A percentile compares a stretch with the other conserved stretches of the same genome.
These are phyloP conservation scores for Tangara arthus DNA, from an alignment of 2,797 vertebrate species.

Conservation along the genomic window DNA sequence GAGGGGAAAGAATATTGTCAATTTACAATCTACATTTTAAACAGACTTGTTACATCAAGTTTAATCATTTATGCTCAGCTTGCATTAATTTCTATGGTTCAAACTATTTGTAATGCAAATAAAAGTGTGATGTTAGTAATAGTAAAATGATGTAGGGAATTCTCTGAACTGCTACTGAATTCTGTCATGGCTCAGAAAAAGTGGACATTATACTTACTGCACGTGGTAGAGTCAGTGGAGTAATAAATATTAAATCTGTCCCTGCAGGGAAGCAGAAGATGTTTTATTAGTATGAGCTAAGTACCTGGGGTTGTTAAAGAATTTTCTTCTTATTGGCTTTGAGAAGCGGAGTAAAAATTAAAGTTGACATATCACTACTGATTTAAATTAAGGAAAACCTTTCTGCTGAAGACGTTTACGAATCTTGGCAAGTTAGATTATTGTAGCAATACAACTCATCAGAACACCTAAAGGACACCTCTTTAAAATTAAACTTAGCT, in stretches of 20 bases:
- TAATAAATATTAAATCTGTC: conserved; percentile 11
- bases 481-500: not conserved
- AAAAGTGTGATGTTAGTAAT: not conserved
- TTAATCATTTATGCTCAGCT: not conserved
- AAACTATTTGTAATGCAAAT: not conserved
- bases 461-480: not conserved
- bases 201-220: not conserved
- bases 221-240: not conserved
- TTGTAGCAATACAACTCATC: not conserved
- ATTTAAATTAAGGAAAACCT: not conserved
- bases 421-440: not conserved
- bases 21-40: not conserved
- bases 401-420: not conserved
- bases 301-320: not conserved
- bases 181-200: not conserved
- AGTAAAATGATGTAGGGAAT: not conserved
- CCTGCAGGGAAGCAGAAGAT: not conserved
- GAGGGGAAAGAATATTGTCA: not conserved
- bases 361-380: not conserved
- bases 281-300: not conserved
- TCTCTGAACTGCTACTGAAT: not conserved
- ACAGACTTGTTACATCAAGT: not conserved
- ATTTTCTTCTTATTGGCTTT: not conserved
- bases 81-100: not conserved
- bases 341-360: not conserved